Conservation (phyloP, 2,888 invertebrate genomes). For the Apodemia hepburni region DNA sequence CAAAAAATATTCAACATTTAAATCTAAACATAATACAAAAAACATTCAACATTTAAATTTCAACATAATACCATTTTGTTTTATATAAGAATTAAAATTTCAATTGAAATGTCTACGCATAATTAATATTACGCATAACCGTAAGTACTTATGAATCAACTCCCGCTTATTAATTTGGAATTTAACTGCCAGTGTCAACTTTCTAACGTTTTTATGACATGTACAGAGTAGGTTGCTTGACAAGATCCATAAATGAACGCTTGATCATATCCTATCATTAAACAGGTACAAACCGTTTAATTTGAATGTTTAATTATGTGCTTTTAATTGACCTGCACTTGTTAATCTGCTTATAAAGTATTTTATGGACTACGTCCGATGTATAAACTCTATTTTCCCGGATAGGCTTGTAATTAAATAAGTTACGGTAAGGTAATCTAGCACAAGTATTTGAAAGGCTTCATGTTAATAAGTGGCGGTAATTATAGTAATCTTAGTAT, state of each 20-base stretch:
- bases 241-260: slow-evolving; percentile 6
- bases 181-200: not conserved
- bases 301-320: slow-evolving; percentile 24
- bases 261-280: slow-evolving; percentile 22
- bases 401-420: slow-evolving; percentile 11
- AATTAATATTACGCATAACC: not conserved
- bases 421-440: slow-evolving; percentile 4
- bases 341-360: slow-evolving; percentile 21
- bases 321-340: slow-evolving; percentile 22
- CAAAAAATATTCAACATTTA: too few species aligned
- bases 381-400: slow-evolving; percentile 15
- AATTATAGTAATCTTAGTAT: not conserved
- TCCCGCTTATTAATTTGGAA: slow-evolving; percentile 3
- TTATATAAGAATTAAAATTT: not conserved
- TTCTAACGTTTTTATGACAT: slow-evolving; percentile 6
- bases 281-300: slow-evolving; percentile 14
- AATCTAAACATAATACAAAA: too few species aligned
- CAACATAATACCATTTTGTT: not conserved
- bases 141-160: not conserved
- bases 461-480: not conserved
- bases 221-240: not conserved
- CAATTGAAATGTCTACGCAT: not conserved
- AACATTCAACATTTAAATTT: not conserved
- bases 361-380: slow-evolving; percentile 26
- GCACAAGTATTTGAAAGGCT: slow-evolving; percentile 9